Conservation (phyloP, 2,113 vertebrate species). For the Sardina pilchardus region DNA sequence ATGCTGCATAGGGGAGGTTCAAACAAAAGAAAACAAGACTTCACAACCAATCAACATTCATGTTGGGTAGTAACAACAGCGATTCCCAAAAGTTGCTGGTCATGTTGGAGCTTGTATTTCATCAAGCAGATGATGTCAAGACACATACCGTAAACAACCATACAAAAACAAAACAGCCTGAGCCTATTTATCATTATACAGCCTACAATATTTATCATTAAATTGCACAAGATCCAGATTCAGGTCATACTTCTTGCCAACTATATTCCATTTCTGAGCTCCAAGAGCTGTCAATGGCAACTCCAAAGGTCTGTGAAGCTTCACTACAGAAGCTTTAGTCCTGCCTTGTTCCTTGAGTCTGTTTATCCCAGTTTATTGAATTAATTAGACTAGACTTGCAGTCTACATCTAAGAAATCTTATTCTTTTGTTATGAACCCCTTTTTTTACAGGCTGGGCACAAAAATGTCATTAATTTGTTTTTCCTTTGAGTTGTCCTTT, state of each 20-base stretch:
- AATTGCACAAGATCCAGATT: background rate
- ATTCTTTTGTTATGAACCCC: background rate
- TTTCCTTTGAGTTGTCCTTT: no score
- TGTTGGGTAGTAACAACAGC: background rate
- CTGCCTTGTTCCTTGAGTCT: background rate
- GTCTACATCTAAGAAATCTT: background rate
- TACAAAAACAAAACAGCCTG: background rate
- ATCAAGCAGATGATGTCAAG: background rate
- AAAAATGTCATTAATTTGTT: background rate
- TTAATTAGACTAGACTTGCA: background rate
- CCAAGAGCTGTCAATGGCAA: background rate
- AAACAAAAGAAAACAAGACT: background rate
- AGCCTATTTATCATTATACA: no score
- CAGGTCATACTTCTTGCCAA: background rate
- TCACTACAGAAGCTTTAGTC: background rate
- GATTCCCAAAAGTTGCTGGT: background rate
- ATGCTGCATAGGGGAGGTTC: background rate
- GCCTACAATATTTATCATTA: background rate
- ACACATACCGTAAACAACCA: background rate
- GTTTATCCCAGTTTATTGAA: background rate
- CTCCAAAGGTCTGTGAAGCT: background rate
- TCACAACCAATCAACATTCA: background rate
- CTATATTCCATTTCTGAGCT: background rate
- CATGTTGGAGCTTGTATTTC: background rate
- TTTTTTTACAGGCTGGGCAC: background rate